These are phyloP conservation scores for Bathynomus jamesi DNA, from an alignment of 1,140 invertebrate genomes.

Conservation along the genomic window DNA sequence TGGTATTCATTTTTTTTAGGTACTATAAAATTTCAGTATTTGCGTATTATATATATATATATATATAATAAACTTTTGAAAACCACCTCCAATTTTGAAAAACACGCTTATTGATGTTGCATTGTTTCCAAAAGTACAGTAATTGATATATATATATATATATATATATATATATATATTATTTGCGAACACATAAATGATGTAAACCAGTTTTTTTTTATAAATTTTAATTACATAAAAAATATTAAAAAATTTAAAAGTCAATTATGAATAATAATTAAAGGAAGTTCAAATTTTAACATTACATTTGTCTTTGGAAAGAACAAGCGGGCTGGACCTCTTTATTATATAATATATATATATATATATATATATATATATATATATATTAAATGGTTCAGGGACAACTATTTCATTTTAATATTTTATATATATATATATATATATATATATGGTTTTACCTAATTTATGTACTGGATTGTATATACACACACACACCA, in stretches of 20 bases:
- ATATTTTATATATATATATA: too few relatives aligned
- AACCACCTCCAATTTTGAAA: neutral
- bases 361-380: conserved; percentile 3
- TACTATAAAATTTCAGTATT: neutral
- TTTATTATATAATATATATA: too few relatives aligned
- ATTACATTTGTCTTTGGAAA: too few relatives aligned
- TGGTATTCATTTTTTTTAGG: too few relatives aligned
- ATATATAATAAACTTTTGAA: neutral
- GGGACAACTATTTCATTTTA: neutral
- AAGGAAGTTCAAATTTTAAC: too few relatives aligned
- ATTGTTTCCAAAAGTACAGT: neutral
- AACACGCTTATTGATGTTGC: neutral
- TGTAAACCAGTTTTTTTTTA: neutral
- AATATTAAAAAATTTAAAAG: neutral
- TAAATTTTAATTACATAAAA: neutral
- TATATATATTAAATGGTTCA: neutral
- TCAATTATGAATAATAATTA: neutral
- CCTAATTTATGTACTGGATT: too few relatives aligned
- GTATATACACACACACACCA: too few relatives aligned
- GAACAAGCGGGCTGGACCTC: too few relatives aligned
- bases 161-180: neutral
- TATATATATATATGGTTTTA: too few relatives aligned
- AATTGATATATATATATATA: neutral
- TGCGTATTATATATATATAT: neutral
- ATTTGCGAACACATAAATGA: neutral